Base-by-base conservation (phyloP, 2,888 invertebrate species). In the Seira sanloemensis region DNA sequence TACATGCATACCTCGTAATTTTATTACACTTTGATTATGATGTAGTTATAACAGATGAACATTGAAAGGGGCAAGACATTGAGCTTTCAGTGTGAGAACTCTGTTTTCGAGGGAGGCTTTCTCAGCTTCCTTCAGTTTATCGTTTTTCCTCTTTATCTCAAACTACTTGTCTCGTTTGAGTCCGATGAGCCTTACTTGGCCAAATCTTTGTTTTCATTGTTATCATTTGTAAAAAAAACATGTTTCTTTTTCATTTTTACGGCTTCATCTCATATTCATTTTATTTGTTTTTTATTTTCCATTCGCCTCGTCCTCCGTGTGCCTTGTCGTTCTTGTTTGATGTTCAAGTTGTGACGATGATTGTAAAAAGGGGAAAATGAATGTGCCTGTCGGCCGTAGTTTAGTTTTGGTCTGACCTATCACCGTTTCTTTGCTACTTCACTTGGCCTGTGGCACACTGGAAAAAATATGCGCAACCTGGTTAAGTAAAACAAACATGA, bases 21-120 rank as follows among this genome's bases (percentile, higher is more conserved):
- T 50, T 50, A 50, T 50, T 50, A 50, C 50, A 50, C 50, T 50
- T 50, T 50, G 50, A 50, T 50, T 50, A 50, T 50, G 50, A 50
- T 18, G n/a, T n/a, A n/a, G n/a, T n/a, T n/a, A n/a, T n/a, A n/a
- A n/a, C n/a, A n/a, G n/a, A n/a, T 50, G 50, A 50, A 18, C 50
- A 50, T n/a, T 50, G 50, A 50, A 50, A 50, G n/a, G 50, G n/a
- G 50, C 50, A 50, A 50, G n/a, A 50, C n/a, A n/a, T n/a, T n/a
- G 37, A 37, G 37, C 37, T 37, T 12, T 12, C 50, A n/a, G 50
- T 50, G 50, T 50, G 50, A n/a, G 50, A 50, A 12, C 50, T 50
- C 5, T 50, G 50, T 50, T 50, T 50, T 2, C 50, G 4, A n/a
- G n/a, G 37, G 16, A 2, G 50, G 50, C 16, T 50, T 7, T 50